Evolutionary conservation across 37 sponge, comb jelly and placozoan species (phyloP).

Genomic region (Halisarca cf. caerulea): DNA sequence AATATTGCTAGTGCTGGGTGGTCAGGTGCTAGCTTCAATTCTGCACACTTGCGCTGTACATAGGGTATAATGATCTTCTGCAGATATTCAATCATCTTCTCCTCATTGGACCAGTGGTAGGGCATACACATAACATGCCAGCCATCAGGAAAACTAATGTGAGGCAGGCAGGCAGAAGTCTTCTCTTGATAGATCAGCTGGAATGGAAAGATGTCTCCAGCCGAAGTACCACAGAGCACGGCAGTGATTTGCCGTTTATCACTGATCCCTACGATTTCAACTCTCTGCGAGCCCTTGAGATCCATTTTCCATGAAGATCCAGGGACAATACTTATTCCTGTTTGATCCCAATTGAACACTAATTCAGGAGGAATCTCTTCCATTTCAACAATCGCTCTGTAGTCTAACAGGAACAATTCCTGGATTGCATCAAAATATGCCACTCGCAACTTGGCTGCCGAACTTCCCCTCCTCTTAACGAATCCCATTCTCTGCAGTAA

Average conservation of each 20-base stretch:
- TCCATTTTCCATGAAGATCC: slow-evolving; percentile 55
- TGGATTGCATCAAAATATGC: slow-evolving; percentile 40
- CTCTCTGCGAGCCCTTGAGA: slow-evolving; percentile 38
- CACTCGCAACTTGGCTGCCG: slow-evolving; percentile 43
- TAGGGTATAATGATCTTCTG: slow-evolving; percentile 9
- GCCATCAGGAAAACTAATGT: slow-evolving; percentile 33
- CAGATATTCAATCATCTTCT: slow-evolving; percentile 33
- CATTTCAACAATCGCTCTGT: slow-evolving; percentile 42
- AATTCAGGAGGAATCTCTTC: slow-evolving; percentile 67
- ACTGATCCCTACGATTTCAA: slow-evolving; percentile 49
- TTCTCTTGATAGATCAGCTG: slow-evolving; percentile 61
- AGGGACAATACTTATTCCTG: slow-evolving; percentile 57
- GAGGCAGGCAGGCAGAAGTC: slow-evolving; percentile 36
- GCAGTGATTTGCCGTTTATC: slow-evolving; percentile 70
- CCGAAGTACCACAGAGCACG: slow-evolving; percentile 43
- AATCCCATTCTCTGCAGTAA: slow-evolving; percentile 59
- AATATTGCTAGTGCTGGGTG: not conserved
- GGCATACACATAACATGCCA: slow-evolving; percentile 53
- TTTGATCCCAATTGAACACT: slow-evolving; percentile 66
- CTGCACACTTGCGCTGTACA: not conserved
- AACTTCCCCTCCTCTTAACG: slow-evolving; percentile 54
- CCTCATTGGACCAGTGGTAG: slow-evolving; percentile 66
- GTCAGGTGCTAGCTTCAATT: not conserved
- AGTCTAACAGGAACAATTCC: slow-evolving; percentile 46
- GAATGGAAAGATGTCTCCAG: slow-evolving; percentile 55